Base-by-base conservation (phyloP, 2,888 invertebrate species). In the Epirrhoe alternata region DNA sequence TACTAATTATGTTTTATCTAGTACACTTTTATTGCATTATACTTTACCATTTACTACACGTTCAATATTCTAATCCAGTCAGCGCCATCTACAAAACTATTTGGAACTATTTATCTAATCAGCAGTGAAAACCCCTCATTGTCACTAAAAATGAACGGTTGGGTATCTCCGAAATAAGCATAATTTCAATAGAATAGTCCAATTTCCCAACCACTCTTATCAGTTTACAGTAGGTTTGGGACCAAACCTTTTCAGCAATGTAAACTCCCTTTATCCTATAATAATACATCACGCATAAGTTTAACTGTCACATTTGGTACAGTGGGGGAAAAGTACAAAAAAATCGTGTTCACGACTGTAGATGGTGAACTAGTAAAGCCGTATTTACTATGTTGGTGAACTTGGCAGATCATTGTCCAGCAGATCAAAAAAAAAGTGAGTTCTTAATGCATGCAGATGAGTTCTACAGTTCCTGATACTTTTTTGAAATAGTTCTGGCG, bases 201-300 rank as follows among this genome's bases (percentile, higher is more conserved):
- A 31, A 47, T 47, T 47, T 33, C 5, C 47, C 5, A 33, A 54
- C 42, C 45, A 60, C 12, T 42, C 12, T 42, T 47, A 47, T 47
- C 47, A 16, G 47, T 47, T 16, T 6, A 47, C 47, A 47, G 5
- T 47, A 12, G 47, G 47, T 47, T 47, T 16, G 47, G 47, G 47
- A 16, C 16, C 14, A 61, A 24, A 54, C 61, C 53, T 61, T 60
- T 60, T 61, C 33, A 16, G 33, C 45, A 47, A 61, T 53, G 53
- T 61, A 61, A 61, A 54, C 53, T 33, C n/a, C 31, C 31, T 16
- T 30, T 52, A 61, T 47, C 53, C 60, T 61, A 45, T 53, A 45
- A 53, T 53, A 61, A 61, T 45, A 61, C 45, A 33, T 53, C n/a
- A 30, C 47, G 16, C 47, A 47, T 47, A 47, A 16, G 47, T 47